Percentiles rank a stretch among this genome's conserved stretches.
Conservation (phyloP, 2,113 vertebrate species). For the Chinchilla lanigera region DNA sequence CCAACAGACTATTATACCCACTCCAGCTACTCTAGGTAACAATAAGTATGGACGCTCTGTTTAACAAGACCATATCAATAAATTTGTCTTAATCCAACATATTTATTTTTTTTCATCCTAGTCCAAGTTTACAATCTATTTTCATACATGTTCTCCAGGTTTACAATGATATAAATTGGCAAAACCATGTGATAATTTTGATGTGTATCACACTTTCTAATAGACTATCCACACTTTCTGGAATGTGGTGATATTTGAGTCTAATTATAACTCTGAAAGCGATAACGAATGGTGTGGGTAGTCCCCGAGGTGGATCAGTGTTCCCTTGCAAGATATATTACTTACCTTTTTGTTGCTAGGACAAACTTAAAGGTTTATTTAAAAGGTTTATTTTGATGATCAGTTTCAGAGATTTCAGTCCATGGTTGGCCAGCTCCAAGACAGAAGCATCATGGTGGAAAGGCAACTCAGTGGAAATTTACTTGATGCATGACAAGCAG, state of each 20-base stretch:
- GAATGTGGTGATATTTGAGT: background rate
- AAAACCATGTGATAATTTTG: background rate
- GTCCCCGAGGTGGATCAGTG: background rate
- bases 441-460: background rate
- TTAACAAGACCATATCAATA: background rate
- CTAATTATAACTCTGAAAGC: background rate
- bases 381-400: background rate
- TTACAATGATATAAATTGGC: background rate
- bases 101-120: background rate
- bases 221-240: background rate
- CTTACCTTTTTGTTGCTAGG: background rate
- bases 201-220: background rate
- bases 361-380: background rate
- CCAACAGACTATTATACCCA: background rate
- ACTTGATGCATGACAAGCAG: background rate
- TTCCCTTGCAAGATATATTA: background rate
- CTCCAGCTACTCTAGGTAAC: background rate
- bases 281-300: background rate
- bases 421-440: background rate
- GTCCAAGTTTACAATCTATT: slow-evolving; percentile 7
- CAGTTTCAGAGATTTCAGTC: background rate
- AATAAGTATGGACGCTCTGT: background rate
- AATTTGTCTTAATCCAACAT: background rate
- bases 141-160: background rate
- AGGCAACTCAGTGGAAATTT: background rate